Conservation (phyloP, 2,888 invertebrate species). For the Hemithea aestivaria region DNA sequence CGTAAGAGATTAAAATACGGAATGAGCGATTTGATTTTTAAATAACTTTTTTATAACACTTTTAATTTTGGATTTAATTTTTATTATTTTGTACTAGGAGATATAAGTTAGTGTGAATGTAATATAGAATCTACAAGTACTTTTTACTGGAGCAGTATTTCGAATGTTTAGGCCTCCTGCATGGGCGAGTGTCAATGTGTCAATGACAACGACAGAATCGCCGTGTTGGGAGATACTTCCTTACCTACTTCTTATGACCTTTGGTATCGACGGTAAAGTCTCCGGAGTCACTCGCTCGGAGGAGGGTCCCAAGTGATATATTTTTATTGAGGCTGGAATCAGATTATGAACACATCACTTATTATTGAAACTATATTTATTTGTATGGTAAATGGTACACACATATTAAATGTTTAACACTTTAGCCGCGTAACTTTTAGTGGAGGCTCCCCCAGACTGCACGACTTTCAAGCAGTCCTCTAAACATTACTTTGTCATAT, state of each 20-base stretch:
- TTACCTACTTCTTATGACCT: no score
- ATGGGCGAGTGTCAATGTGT: no score
- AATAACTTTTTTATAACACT: conserved; percentile 49
- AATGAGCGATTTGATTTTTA: conserved; percentile 61
- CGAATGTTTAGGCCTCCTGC: no score
- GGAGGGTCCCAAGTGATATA: conserved; percentile 60
- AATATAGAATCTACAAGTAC: conserved; percentile 35
- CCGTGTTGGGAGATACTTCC: no score
- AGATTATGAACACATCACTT: conserved; percentile 36
- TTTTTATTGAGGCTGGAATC: conserved; percentile 61
- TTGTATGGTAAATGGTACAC: conserved; percentile 21
- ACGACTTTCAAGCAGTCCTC: no score
- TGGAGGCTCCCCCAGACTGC: no score
- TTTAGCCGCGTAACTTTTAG: no score
- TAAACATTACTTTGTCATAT: no score
- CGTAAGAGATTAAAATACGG: conserved; percentile 43
- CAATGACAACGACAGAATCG: no score
- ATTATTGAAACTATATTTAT: conserved; percentile 25
- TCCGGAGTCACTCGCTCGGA: no score
- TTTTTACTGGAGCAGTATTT: conserved; percentile 58
- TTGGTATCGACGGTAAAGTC: no score
- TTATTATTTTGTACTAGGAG: conserved; percentile 31
- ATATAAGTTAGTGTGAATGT: conserved; percentile 49
- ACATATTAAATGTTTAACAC: no score
- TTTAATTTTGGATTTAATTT: conserved; percentile 48